phyloP scores from a whole-genome alignment of 2,797 vertebrate species.

The Crypturellus tataupa region DNA sequence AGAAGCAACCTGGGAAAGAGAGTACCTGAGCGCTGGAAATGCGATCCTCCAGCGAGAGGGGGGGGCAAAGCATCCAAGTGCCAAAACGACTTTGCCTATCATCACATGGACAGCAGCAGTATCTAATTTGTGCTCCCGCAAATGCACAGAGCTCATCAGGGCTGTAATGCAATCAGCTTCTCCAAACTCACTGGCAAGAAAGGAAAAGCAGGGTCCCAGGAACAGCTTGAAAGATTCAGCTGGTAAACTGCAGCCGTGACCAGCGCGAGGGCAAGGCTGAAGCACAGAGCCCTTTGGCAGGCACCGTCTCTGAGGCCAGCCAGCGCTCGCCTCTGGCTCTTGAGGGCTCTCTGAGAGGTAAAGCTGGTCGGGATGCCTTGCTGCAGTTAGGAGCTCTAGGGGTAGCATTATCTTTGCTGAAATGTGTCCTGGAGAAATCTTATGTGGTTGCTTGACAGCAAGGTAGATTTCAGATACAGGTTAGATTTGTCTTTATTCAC shows the following conservation, averaged over 20 bases:
- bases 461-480: neutral
- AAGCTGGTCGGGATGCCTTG: neutral
- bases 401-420: neutral
- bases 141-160: neutral
- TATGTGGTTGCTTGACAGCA: neutral
- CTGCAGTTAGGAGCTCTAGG: neutral
- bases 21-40: neutral
- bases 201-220: neutral
- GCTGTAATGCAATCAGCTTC: neutral
- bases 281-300: neutral
- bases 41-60: neutral
- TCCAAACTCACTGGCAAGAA: neutral
- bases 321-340: neutral
- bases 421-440: neutral
- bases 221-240: neutral
- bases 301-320: neutral
- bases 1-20: rapidly evolving
- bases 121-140: neutral
- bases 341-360: neutral
- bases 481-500: neutral
- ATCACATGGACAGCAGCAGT: rapidly evolving
- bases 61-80: neutral
- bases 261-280: rapidly evolving
- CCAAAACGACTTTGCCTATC: neutral
- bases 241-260: neutral